Conservation (phyloP, 1,140 invertebrate genomes). For the Anastrepha obliqua region DNA sequence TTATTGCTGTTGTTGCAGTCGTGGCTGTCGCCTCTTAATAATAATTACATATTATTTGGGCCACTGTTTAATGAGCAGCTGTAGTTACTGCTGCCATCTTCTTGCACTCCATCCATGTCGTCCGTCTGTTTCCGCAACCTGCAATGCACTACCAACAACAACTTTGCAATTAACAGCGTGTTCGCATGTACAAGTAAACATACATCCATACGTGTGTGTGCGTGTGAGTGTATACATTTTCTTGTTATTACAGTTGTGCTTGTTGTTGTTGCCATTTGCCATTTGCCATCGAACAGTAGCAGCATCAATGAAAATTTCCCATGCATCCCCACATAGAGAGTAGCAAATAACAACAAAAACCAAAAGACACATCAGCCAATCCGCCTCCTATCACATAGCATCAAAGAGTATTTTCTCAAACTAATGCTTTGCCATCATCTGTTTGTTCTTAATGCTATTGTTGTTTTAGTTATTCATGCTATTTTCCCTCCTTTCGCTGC, state of each 20-base stretch:
- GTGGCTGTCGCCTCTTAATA: not conserved
- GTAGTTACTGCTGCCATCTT: not conserved
- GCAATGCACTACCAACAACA: not conserved
- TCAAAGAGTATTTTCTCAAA: not conserved
- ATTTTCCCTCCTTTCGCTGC: not conserved
- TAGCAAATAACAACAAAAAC: conserved; percentile 4
- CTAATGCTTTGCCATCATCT: not conserved
- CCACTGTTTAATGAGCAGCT: conserved; percentile 39
- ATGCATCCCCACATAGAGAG: not conserved
- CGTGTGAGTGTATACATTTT: not conserved
- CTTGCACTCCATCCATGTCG: not conserved
- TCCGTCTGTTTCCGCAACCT: not conserved
- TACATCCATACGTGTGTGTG: not conserved
- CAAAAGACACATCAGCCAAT: too few relatives aligned
- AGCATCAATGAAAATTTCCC: conserved; percentile 5
- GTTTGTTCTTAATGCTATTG: not conserved
- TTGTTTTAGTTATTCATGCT: conserved; percentile 6
- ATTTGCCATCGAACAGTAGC: not conserved
- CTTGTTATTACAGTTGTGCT: not conserved
- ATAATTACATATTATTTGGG: conserved; percentile 52
- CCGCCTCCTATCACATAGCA: not conserved
- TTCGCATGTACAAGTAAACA: not conserved
- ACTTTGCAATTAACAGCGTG: conserved; percentile 23
- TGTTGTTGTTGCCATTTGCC: not conserved
- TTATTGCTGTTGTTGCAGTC: not conserved